Evolutionary conservation across 2,888 invertebrate species (phyloP).

Genomic region (Dioctria rufipes): DNA sequence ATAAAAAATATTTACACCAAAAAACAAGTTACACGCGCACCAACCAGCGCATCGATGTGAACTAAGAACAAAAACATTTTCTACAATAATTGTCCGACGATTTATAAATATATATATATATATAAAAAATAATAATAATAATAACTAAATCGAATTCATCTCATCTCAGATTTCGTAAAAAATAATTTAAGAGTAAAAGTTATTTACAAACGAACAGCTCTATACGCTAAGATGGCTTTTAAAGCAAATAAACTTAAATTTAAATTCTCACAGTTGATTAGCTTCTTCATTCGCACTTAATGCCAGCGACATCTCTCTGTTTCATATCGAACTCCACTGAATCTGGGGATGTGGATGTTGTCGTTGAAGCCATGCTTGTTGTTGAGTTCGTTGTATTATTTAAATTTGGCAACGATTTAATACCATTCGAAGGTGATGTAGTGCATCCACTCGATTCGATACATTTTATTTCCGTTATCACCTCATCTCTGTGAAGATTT

Average conservation of each 20-base stretch:
- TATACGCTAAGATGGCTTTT: slow-evolving; percentile 47
- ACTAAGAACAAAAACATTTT: slow-evolving; percentile 28
- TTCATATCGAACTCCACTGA: slow-evolving; percentile 67
- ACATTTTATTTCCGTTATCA: slow-evolving; percentile 54
- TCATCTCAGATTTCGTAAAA: slow-evolving; percentile 16
- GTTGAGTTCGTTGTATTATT: slow-evolving; percentile 56
- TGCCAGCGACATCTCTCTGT: slow-evolving; percentile 61
- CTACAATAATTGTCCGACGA: slow-evolving; percentile 30
- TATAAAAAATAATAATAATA: not conserved
- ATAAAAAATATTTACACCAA: slow-evolving; percentile 21
- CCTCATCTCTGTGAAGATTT: slow-evolving; percentile 56
- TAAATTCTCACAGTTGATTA: slow-evolving; percentile 50
- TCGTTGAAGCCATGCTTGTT: slow-evolving; percentile 62
- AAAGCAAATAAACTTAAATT: slow-evolving; percentile 48
- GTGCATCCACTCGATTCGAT: slow-evolving; percentile 15
- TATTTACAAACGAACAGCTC: slow-evolving; percentile 51
- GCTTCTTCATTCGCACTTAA: slow-evolving; percentile 49
- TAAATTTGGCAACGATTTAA: slow-evolving; percentile 53
- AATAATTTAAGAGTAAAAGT: slow-evolving; percentile 44
- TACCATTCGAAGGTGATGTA: slow-evolving; percentile 20
- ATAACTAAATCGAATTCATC: not conserved
- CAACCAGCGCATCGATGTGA: not conserved
- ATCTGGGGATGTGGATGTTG: slow-evolving; percentile 66
- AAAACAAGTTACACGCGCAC: slow-evolving; percentile 29
- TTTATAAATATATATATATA: too few relatives aligned